phyloP scores from a whole-genome alignment of 2,113 vertebrate species.

The Hystrix brachyura region DNA sequence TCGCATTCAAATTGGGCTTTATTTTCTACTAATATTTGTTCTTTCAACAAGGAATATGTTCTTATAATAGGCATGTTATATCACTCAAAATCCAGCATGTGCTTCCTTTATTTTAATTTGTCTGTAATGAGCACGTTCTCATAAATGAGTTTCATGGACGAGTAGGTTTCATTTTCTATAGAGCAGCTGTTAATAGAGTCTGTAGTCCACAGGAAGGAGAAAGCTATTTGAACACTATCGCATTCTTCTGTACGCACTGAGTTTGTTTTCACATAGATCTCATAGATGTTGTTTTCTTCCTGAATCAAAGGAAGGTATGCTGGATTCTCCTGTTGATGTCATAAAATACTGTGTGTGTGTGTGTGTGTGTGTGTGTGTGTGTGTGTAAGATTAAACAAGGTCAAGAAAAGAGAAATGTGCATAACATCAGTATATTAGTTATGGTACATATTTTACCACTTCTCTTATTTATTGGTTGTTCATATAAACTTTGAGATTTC shows the following conservation, averaged over 20 bases:
- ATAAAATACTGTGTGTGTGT: neutral
- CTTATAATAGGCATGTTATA: neutral
- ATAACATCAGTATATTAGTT: neutral
- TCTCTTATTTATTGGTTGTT: neutral
- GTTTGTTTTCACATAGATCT: neutral
- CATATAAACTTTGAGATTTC: neutral
- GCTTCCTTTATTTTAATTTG: slow-evolving; percentile 54
- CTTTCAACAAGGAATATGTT: slow-evolving; percentile 32
- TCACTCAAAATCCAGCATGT: slow-evolving; percentile 3
- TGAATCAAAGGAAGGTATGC: neutral
- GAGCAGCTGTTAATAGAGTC: slow-evolving; percentile 18
- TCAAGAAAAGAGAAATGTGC: neutral
- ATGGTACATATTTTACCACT: neutral
- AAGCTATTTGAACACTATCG: neutral
- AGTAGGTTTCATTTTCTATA: slow-evolving; percentile 37
- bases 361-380: neutral
- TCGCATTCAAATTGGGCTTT: neutral
- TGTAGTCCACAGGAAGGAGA: neutral
- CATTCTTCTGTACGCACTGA: neutral
- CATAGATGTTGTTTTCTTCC: neutral
- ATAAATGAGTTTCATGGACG: neutral
- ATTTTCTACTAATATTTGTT: slow-evolving; percentile 66
- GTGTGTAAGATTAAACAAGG: neutral
- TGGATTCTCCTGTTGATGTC: neutral
- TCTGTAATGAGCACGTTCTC: slow-evolving; percentile 12